These are phyloP conservation scores for Pemphigus obesinymphae DNA, from an alignment of 1,140 invertebrate genomes.

Conservation along the genomic window DNA sequence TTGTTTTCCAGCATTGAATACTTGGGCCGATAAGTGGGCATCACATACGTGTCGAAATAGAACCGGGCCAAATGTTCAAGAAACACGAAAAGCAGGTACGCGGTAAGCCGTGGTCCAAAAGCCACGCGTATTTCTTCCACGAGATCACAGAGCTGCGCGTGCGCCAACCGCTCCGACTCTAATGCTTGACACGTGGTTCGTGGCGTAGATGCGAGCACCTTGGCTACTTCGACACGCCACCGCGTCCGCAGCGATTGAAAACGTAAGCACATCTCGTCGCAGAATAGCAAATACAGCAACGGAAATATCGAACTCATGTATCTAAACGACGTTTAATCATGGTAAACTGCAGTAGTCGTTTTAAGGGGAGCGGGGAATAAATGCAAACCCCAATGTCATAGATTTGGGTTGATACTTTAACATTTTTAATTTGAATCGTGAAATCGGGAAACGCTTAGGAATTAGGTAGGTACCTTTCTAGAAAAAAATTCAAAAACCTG, in stretches of 20 bases:
- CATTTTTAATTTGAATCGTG: no score
- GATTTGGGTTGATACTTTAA: no score
- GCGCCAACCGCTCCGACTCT: conserved; percentile 18
- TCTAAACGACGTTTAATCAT: neutral
- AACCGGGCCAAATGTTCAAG: conserved; percentile 16
- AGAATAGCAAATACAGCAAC: conserved; percentile 11
- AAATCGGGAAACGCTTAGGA: no score
- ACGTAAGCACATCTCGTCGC: conserved; percentile 14
- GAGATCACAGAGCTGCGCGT: conserved; percentile 24
- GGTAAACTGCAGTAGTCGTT: neutral
- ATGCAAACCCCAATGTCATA: no score
- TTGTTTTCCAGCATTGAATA: neutral
- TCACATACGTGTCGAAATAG: conserved; percentile 23
- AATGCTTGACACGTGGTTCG: neutral
- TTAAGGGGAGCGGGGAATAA: no score
- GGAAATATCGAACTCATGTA: conserved; percentile 28
- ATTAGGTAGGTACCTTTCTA: no score
- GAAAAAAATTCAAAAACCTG: no score
- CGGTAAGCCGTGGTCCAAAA: neutral
- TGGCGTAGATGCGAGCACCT: neutral
- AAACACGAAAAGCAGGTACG: conserved; percentile 20
- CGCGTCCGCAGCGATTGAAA: conserved; percentile 8
- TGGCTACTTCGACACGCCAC: conserved; percentile 2
- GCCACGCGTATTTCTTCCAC: neutral
- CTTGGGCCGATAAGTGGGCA: neutral